phyloP scores from a whole-genome alignment of 2,113 vertebrate species.

The Phrynosoma platyrhinos region DNA sequence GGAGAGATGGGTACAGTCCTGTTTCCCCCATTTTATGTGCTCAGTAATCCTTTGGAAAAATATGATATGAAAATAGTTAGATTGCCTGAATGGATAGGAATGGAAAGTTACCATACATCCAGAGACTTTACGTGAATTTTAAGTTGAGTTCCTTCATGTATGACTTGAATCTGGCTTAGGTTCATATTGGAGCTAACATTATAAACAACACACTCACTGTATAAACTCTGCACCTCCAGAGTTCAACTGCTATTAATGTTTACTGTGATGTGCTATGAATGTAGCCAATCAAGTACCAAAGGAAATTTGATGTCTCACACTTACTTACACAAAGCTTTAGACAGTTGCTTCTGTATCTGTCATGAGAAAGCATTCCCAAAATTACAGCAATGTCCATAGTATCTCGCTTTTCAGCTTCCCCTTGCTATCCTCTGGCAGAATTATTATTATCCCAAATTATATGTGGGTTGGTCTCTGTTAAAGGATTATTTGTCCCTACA shows the following conservation, averaged over 20 bases:
- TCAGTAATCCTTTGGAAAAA: neutral
- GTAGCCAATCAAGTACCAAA: neutral
- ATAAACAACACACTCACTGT: neutral
- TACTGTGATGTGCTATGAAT: neutral
- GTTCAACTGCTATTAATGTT: neutral
- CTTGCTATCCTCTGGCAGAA: neutral
- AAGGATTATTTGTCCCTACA: neutral
- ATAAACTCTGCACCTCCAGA: neutral
- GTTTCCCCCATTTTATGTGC: neutral
- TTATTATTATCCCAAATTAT: neutral
- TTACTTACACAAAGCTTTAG: constrained; percentile 4
- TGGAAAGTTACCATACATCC: neutral
- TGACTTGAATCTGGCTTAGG: neutral
- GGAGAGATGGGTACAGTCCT: neutral
- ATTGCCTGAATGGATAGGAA: neutral
- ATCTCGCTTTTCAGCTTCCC: neutral
- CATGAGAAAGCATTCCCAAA: neutral
- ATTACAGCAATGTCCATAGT: neutral
- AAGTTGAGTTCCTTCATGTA: neutral
- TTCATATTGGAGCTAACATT: neutral
- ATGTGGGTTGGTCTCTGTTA: neutral
- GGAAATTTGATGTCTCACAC: neutral
- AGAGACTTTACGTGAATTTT: rapidly evolving
- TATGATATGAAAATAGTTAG: neutral
- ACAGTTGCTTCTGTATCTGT: neutral